phyloP scores from a whole-genome alignment of 2,797 vertebrate genomes.

The Mormyrops attenuatus region DNA sequence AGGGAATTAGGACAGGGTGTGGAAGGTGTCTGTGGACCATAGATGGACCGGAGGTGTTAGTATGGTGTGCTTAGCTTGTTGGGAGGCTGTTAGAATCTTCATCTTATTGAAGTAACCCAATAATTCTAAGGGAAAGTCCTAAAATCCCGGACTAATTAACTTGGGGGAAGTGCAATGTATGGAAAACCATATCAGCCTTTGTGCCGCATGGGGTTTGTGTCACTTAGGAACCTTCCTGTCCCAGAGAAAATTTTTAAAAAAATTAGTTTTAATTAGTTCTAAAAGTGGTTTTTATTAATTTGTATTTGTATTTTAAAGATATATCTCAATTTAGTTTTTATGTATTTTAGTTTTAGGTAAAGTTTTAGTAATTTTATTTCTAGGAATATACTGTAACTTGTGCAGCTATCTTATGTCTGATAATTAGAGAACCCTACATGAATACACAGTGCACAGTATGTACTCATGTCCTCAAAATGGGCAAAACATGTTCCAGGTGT shows the following conservation, averaged over 20 bases:
- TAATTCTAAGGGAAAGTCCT: not conserved
- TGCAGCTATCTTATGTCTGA: too few relatives aligned
- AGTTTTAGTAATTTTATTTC: not conserved
- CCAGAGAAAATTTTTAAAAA: not conserved
- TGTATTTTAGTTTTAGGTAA: not conserved
- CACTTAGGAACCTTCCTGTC: not conserved
- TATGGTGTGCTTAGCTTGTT: not conserved
- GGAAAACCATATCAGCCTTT: not conserved
- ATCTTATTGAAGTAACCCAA: not conserved
- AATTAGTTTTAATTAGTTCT: not conserved
- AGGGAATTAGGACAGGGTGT: constrained; percentile 37
- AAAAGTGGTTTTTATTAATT: not conserved
- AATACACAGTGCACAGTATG: not conserved
- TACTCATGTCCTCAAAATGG: not conserved
- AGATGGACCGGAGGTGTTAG: not conserved
- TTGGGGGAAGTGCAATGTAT: not conserved
- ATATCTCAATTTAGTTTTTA: not conserved
- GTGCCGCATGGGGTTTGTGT: not conserved
- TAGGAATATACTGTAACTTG: not conserved
- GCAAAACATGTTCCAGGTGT: not conserved
- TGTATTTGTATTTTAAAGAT: not conserved
- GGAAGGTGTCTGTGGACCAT: not conserved
- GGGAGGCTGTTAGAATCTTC: not conserved
- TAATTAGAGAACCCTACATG: not conserved
- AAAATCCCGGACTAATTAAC: not conserved